Conservation (phyloP, 2,797 vertebrate genomes). For the Parauchenoglanis punctatus region DNA sequence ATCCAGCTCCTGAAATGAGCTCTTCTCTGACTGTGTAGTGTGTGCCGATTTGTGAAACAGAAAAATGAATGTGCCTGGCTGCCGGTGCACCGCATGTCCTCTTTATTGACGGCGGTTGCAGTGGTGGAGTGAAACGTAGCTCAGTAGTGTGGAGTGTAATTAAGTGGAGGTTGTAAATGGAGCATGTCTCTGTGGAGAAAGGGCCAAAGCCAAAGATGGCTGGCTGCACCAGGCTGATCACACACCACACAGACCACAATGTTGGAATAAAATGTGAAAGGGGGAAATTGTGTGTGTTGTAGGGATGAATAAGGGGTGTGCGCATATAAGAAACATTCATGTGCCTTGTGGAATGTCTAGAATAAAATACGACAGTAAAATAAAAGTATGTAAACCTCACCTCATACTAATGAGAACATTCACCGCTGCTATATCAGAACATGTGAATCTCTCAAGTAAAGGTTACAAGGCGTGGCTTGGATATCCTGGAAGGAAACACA, state of each 20-base stretch:
- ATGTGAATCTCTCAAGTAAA: conserved; percentile 43
- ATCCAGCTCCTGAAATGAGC: conserved; percentile 67
- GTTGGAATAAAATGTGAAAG: background rate
- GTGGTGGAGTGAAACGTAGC: conserved; percentile 47
- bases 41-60: conserved; percentile 44
- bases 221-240: conserved; percentile 29
- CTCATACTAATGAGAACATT: conserved; percentile 6
- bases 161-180: conserved; percentile 67
- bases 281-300: background rate
- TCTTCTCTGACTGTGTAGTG: conserved; percentile 23
- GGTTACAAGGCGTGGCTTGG: conserved; percentile 67
- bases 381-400: background rate
- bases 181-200: conserved; percentile 60
- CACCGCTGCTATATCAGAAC: background rate
- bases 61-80: conserved; percentile 52
- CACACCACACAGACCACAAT: conserved; percentile 24
- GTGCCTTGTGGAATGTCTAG: background rate
- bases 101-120: conserved; percentile 56
- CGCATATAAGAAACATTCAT: background rate
- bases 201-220: conserved; percentile 48
- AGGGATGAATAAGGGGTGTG: background rate
- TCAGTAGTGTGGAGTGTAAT: conserved; percentile 64
- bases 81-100: conserved; percentile 50
- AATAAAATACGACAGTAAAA: conserved; percentile 6
- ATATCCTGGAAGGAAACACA: conserved; percentile 71